These are phyloP conservation scores for Drosophila truncata DNA, from an alignment of 1,140 invertebrate genomes.

Conservation along the genomic window DNA sequence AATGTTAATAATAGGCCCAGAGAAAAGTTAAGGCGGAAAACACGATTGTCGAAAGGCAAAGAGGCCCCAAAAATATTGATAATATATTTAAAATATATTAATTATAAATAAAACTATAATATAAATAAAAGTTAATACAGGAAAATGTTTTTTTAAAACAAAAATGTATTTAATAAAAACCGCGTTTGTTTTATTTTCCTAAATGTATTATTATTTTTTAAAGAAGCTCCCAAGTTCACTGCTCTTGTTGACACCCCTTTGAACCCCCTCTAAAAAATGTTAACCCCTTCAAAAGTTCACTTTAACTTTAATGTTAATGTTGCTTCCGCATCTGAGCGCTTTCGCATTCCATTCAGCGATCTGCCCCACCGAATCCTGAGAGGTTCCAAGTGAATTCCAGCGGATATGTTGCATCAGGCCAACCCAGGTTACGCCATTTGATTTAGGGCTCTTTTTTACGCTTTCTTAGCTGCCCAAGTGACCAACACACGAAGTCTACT, in stretches of 20 bases:
- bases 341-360: constrained; percentile 16
- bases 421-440: constrained; percentile 39
- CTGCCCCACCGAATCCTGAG: constrained; percentile 26
- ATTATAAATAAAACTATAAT: not conserved
- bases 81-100: not conserved
- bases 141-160: not conserved
- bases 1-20: constrained; percentile 21
- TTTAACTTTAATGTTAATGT: too few species aligned
- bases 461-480: constrained; percentile 63
- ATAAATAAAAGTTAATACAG: not conserved
- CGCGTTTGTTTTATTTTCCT: too few species aligned
- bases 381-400: constrained; percentile 4
- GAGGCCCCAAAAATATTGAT: not conserved
- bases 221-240: not conserved
- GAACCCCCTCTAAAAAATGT: not conserved
- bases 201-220: too few species aligned
- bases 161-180: not conserved
- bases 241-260: not conserved
- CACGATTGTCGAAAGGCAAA: not conserved
- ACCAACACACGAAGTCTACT: constrained; percentile 32
- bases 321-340: constrained; percentile 23
- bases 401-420: constrained; percentile 49
- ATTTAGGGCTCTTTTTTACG: constrained; percentile 51
- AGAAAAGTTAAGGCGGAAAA: constrained; percentile 31
- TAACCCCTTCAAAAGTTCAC: not conserved